Conservation (phyloP, 1,140 invertebrate genomes). For the Drosophila lacteicornis region DNA sequence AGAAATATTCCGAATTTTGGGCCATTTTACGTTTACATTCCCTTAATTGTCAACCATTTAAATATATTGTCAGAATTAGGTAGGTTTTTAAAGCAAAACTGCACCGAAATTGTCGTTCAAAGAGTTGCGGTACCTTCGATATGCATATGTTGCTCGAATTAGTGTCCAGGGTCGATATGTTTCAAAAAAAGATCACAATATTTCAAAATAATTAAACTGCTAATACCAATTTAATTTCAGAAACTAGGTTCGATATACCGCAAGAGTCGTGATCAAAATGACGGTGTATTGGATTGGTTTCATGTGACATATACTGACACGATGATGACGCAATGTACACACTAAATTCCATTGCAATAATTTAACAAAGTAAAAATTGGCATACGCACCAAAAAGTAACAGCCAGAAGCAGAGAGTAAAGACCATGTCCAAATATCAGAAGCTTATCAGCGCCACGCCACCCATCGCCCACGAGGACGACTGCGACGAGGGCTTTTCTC, state of each 20-base stretch:
- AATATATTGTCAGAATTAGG: neutral
- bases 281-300: slow-evolving; percentile 7
- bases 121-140: neutral
- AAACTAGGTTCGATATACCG: neutral
- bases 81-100: neutral
- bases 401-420: slow-evolving; percentile 13
- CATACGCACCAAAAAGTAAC: slow-evolving; percentile 19
- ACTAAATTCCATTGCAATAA: slow-evolving; percentile 50
- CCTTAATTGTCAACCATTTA: neutral
- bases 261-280: neutral
- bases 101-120: neutral
- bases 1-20: no score
- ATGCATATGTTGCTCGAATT: no score
- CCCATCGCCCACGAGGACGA: slow-evolving; percentile 58
- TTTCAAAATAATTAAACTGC: neutral
- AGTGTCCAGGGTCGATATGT: neutral
- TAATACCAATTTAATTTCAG: neutral
- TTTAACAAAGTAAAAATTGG: slow-evolving; percentile 6
- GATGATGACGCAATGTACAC: slow-evolving; percentile 1
- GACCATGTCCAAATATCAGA: slow-evolving; percentile 76
- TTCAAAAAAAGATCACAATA: neutral
- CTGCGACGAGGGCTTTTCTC: slow-evolving; percentile 60
- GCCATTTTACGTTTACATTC: neutral
- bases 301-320: slow-evolving; percentile 28
- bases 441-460: slow-evolving; percentile 56